phyloP scores from a whole-genome alignment of 2,888 invertebrate species.

The Drosophila infuscata region DNA sequence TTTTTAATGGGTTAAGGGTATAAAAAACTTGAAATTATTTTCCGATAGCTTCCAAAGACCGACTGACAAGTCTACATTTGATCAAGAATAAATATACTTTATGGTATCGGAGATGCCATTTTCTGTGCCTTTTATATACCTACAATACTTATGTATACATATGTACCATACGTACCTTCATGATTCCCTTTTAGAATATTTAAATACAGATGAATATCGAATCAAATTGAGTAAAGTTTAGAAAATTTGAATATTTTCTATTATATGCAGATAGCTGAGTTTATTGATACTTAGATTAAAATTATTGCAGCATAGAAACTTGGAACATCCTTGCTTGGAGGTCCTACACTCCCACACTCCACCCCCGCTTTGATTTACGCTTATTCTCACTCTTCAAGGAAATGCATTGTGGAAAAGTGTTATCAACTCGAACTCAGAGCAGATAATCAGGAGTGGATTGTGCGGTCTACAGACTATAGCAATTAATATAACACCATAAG shows the following conservation, averaged over 20 bases:
- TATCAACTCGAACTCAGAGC: not conserved
- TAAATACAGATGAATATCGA: not conserved
- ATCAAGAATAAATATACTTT: not conserved
- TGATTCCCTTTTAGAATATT: not conserved
- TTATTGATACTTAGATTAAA: not conserved
- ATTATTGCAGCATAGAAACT: not conserved
- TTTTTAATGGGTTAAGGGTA: too few species aligned
- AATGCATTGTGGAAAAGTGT: not conserved
- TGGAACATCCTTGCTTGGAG: not conserved
- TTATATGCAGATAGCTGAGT: not conserved
- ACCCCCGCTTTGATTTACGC: not conserved
- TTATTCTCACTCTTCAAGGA: not conserved
- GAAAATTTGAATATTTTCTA: not conserved
- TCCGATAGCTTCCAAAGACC: not conserved
- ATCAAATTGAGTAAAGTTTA: not conserved
- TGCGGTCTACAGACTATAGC: not conserved
- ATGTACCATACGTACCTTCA: not conserved
- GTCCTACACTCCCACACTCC: not conserved
- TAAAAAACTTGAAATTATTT: not conserved
- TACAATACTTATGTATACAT: too few species aligned
- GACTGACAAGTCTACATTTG: not conserved
- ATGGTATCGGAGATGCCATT: not conserved
- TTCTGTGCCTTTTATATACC: not conserved
- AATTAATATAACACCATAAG: slow-evolving; percentile 8
- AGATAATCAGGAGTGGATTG: not conserved